Base-by-base conservation (phyloP, 1,140 invertebrate species). In the Papilio helenus region DNA sequence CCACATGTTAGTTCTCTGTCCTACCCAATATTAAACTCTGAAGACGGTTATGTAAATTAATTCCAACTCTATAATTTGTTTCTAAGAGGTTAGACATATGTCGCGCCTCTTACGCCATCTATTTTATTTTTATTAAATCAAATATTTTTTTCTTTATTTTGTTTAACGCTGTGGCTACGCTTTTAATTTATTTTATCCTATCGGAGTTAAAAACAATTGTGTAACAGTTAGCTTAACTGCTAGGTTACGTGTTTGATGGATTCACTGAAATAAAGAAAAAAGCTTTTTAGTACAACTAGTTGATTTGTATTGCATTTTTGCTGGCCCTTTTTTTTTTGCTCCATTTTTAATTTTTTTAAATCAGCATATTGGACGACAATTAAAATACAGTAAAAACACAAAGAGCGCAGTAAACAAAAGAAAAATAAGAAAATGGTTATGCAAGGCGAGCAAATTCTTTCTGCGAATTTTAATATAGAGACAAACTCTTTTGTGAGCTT, bases 381-480 rank as follows among this genome's bases (percentile, higher is more conserved):
- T 77, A 42, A 58, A 77, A 39, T 39, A 44, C 39, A 77, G 51
- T 77, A 61, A 58, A 74, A 65, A 76, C 58, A 79, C 79, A 74
- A 79, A 76, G 76, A 74, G 46, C 26, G 72, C 55, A 80, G 80
- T 46, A 83, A 23, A 72, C 29, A 46, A 72, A 79, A 29, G 71
- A 79, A 68, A 74, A 77, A 77, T 81, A 29, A 77, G 61, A 77
- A 88, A 88, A 89, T 84, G 82, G 86, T 92, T 87, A 87, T 84
- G 87, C 85, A 90, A 92, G 84, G 76, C 76, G 68, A 79, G 81
- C 65, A 85, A 81, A 80, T 81, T 78, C 71, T 79, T 93, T 94
- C 92, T 90, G 83, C 87, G 91, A 93, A 94, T 92, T 90, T 90
- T 84, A 88, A 92, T 90, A 92, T 88, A 88, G 86, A 82, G 82